phyloP scores from a whole-genome alignment of 2,888 invertebrate species.

The Eilema depressum region DNA sequence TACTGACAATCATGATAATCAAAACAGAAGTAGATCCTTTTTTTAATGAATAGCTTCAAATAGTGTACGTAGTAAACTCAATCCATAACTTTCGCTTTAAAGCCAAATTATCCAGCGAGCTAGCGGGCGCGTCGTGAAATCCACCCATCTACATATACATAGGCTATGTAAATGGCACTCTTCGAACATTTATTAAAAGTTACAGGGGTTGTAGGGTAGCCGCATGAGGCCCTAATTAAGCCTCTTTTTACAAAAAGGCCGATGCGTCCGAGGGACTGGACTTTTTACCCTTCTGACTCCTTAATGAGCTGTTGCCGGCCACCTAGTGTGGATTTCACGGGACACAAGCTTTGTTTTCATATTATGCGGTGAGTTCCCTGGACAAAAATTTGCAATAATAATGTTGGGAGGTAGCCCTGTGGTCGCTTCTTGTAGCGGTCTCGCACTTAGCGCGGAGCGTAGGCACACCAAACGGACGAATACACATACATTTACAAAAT shows the following conservation, averaged over 20 bases:
- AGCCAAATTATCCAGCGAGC: conserved; percentile 20
- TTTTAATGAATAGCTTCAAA: background rate
- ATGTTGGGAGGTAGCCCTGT: conserved; percentile 44
- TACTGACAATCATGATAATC: background rate
- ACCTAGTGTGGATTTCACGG: conserved; percentile 78
- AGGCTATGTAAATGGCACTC: conserved; percentile 70
- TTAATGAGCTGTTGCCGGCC: conserved; percentile 83
- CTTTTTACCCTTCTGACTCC: conserved; percentile 84
- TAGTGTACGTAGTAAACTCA: conserved; percentile 9
- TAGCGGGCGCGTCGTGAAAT: conserved; percentile 29
- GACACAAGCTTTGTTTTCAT: conserved; percentile 74
- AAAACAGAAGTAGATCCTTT: background rate
- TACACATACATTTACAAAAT: background rate
- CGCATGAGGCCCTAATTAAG: conserved; percentile 86
- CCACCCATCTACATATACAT: conserved; percentile 46
- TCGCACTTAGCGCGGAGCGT: conserved; percentile 11
- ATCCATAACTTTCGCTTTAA: conserved; percentile 13
- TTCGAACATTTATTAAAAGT: conserved; percentile 87
- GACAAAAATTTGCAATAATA: conserved; percentile 63
- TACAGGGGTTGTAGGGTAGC: conserved; percentile 85
- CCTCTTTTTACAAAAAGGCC: conserved; percentile 84
- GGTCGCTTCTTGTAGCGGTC: conserved; percentile 28
- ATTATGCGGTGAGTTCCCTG: conserved; percentile 64
- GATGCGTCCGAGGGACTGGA: conserved; percentile 70
- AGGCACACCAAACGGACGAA: background rate